Base-by-base conservation (phyloP, 2,113 vertebrate genomes). In the Galemys pyrenaicus region DNA sequence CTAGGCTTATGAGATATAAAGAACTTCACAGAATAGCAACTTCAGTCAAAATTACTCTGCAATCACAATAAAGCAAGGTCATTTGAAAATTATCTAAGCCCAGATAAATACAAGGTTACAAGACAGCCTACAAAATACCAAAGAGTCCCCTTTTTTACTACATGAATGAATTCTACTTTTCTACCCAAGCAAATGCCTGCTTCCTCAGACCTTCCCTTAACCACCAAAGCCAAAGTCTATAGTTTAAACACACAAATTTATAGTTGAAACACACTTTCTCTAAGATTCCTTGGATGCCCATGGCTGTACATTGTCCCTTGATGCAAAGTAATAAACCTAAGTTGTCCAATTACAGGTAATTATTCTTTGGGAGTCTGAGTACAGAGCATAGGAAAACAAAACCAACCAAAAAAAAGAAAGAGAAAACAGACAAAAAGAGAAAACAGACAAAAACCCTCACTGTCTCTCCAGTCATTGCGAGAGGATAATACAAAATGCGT, bases 51-150 rank as follows among this genome's bases (percentile, higher is more conserved):
- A 8, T 35, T 96, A 83, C 3, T 95, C 30, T 32, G n/a, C 39
- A 75, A 44, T 12, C 37, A 81, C 44, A 58, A 89, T 32, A 94
- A 82, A 89, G 32, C n/a, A 87, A 90, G 70, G n/a, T 39, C 12
- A 92, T 83, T 74, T 75, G 68, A 46, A 58, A 88, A 78, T 90
- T 95, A 46, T 90, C 37, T 87, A 95, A 88, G 65, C 35, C 95
- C 41, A 88, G 56, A 67, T 56, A 65, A 85, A 86, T 2, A 49
- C 3, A 64, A 94, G 30, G 24, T 51, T 16, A 93, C 2, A 49
- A n/a, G n/a, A 2, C 20, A 81, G 62, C 1, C n/a, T 32, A 51
- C 5, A 85, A 83, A 88, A 94, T 5, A 74, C 7, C n/a, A 77
- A 94, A 30, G 19, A 82, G 5, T 15, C 24, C 9, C 9, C 2